Evolutionary conservation across 1,140 invertebrate genomes (phyloP).

Genomic region (Phthorimaea operculella): DNA sequence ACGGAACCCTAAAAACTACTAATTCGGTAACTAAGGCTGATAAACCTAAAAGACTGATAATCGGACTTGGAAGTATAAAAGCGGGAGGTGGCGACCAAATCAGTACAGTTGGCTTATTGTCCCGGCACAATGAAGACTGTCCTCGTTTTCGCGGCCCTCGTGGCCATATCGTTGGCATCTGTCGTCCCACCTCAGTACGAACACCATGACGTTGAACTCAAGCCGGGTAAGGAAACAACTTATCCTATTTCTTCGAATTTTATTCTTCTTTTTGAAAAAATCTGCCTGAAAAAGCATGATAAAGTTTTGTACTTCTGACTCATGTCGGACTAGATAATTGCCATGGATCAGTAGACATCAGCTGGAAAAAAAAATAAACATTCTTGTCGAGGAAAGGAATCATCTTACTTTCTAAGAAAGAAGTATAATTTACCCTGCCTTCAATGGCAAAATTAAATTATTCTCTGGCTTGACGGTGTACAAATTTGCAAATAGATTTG

Average conservation of each 20-base stretch:
- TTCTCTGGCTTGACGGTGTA: too few relatives aligned
- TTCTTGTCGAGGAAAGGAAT: too few relatives aligned
- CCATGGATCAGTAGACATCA: not conserved
- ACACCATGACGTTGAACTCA: constrained; percentile 21
- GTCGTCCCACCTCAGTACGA: constrained; percentile 18
- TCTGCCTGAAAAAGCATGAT: not conserved
- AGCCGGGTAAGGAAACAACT: constrained; percentile 29
- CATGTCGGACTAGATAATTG: not conserved
- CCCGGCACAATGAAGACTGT: constrained; percentile 44
- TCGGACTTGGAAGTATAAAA: constrained; percentile 18
- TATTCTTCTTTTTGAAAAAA: not conserved
- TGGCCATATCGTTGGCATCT: constrained; percentile 34
- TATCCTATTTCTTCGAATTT: not conserved
- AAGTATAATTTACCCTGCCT: too few relatives aligned
- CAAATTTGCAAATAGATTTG: too few relatives aligned
- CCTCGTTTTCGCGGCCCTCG: constrained; percentile 35
- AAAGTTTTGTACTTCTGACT: not conserved
- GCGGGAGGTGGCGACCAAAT: not conserved
- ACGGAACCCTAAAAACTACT: too few relatives aligned
- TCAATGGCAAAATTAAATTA: too few relatives aligned
- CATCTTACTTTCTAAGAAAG: too few relatives aligned
- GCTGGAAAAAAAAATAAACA: too few relatives aligned
- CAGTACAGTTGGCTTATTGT: constrained; percentile 35
- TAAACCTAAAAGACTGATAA: too few relatives aligned
- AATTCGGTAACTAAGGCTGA: too few relatives aligned